These are phyloP conservation scores for Andrena chrysosceles DNA, from an alignment of 2,888 invertebrate species.

Conservation along the genomic window DNA sequence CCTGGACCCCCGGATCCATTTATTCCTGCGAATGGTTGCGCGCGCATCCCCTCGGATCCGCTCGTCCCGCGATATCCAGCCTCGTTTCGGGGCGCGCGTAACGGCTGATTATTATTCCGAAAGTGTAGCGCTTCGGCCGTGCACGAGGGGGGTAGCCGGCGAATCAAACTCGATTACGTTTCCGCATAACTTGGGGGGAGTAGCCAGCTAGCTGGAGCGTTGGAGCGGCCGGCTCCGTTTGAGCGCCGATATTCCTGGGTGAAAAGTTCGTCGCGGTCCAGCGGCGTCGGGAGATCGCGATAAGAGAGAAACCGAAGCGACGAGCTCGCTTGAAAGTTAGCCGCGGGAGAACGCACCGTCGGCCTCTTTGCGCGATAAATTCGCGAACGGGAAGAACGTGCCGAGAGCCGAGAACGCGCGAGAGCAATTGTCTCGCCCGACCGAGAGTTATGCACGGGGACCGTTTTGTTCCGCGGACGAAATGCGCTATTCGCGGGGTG, in stretches of 20 bases:
- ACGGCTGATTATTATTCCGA: conserved; percentile 72
- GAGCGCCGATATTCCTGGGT: conserved; percentile 34
- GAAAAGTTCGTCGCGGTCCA: conserved; percentile 55
- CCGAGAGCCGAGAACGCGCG: background rate
- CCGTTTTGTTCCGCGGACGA: background rate
- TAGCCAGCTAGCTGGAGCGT: conserved; percentile 22
- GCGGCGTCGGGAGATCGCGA: conserved; percentile 53
- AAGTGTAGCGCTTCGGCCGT: conserved; percentile 76
- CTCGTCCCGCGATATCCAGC: conserved; percentile 22
- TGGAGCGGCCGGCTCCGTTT: conserved; percentile 16
- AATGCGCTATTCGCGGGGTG: background rate
- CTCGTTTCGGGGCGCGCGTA: conserved; percentile 45
- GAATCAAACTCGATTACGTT: conserved; percentile 73
- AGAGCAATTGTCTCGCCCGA: conserved; percentile 13
- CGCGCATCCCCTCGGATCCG: conserved; percentile 13
- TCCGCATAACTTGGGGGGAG: conserved; percentile 67
- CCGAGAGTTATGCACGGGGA: background rate
- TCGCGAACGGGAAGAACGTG: background rate
- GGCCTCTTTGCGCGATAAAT: conserved; percentile 1
- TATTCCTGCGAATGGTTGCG: conserved; percentile 33
- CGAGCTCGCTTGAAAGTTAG: conserved; percentile 22
- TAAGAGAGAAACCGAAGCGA: conserved; percentile 27
- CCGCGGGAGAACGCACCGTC: conserved; percentile 32
- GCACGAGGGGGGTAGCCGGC: conserved; percentile 44
- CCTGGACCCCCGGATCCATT: conserved; percentile 43